Base-by-base conservation (phyloP, 2,797 vertebrate species). In the Echiichthys vipera region DNA sequence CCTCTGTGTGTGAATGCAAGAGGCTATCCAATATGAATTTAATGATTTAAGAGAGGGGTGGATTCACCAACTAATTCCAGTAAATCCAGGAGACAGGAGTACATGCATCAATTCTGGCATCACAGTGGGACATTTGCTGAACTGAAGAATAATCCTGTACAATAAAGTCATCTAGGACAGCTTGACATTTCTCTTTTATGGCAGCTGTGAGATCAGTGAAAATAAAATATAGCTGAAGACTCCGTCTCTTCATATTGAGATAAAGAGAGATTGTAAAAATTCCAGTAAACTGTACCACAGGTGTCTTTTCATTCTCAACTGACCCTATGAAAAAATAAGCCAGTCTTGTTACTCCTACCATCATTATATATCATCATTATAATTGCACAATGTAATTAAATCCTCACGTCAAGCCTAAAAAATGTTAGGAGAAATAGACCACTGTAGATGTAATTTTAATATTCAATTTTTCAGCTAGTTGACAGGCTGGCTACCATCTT, bases 151-250 rank as follows among this genome's bases (percentile, higher is more conserved):
- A 46, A 45, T 58, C 42, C n/a, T 3, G 10, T 13, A 1, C 0
- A 32, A 18, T 13, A 25, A 2, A 20, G 5, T 47, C 37, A 71
- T 24, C 1, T 0, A 34, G 6, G 25, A 40, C 2, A 0, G 30
- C 20, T 45, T 14, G 15, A 32, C 14, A 54, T 68, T 62, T 20
- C 46, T 57, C 37, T 3, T 54, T 3, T 29, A 13, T 37, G 37
- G 6, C 24, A 17, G 61, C 37, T 39, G 25, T 10, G 6, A 32
- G 45, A 72, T 57, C 54, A 58, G 57, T 67, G 22, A 55, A 43
- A 54, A 42, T 5, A 0, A 58, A 42, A 76, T 13, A 43, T 34
- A 8, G 29, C 0, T 0, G 0, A 30, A 54, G 7, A 15, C n/a
- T 43, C 3, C 36, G 37, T 39, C 53, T 65, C 24, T 40, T 53